A percentile compares a stretch with the other conserved stretches of the same genome.
These are phyloP conservation scores for Alosa alosa DNA, from an alignment of 2,113 vertebrate genomes.

Conservation along the genomic window DNA sequence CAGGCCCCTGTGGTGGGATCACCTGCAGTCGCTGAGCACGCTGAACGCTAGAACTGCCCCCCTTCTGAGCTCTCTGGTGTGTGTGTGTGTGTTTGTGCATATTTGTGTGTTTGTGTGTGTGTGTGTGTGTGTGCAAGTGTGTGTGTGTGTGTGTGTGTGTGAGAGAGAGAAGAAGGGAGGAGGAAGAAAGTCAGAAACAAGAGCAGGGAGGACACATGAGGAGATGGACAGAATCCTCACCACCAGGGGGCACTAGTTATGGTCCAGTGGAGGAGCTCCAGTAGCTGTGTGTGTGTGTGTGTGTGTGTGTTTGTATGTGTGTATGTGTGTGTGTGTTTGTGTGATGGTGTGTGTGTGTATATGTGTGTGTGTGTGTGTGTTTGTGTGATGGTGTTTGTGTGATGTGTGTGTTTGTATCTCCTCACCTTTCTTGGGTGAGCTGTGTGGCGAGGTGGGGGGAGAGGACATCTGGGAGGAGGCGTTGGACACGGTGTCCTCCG, in stretches of 20 bases:
- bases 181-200: background rate
- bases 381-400: background rate
- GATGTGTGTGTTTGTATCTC: background rate
- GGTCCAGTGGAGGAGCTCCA: too few species aligned
- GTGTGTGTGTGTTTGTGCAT: background rate
- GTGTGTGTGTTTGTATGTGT: background rate
- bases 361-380: slow-evolving; percentile 14
- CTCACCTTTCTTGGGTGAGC: slow-evolving; percentile 95
- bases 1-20: background rate
- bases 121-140: too few species aligned
- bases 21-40: too few species aligned
- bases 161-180: background rate
- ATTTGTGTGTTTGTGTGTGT: background rate
- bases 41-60: too few species aligned
- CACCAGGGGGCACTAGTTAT: too few species aligned
- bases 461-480: slow-evolving; percentile 90
- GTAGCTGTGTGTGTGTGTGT: background rate
- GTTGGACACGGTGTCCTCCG: slow-evolving; percentile 86
- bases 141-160: background rate
- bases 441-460: slow-evolving; percentile 92
- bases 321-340: background rate
- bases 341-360: background rate
- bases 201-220: background rate
- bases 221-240: too few species aligned
- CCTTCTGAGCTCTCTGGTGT: slow-evolving; percentile 30